These are phyloP conservation scores for Drosophila pseudotakahashii DNA, from an alignment of 2,888 invertebrate genomes.

Conservation along the genomic window DNA sequence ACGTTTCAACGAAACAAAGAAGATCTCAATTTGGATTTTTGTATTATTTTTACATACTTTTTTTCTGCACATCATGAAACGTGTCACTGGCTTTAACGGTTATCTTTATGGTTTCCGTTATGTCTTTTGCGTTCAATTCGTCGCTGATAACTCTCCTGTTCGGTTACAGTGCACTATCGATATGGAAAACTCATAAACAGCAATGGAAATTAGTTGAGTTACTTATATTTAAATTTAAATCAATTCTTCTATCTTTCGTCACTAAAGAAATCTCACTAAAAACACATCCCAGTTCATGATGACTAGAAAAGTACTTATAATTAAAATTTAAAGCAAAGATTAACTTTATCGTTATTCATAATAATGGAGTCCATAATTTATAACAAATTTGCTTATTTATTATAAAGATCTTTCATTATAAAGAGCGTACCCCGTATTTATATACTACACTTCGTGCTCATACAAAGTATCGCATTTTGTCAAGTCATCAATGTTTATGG, in stretches of 20 bases:
- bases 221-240: neutral
- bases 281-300: neutral
- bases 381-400: neutral
- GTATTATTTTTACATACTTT: neutral
- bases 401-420: neutral
- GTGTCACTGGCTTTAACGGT: slow-evolving; percentile 52
- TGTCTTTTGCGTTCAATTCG: slow-evolving; percentile 28
- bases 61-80: slow-evolving; percentile 40
- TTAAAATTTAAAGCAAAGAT: neutral
- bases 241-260: neutral
- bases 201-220: neutral
- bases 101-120: slow-evolving; percentile 66
- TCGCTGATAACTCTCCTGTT: slow-evolving; percentile 24
- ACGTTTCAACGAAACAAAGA: slow-evolving; percentile 48
- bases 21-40: slow-evolving; percentile 6
- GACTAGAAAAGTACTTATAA: neutral
- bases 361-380: neutral
- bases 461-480: slow-evolving; percentile 55
- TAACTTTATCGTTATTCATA: neutral
- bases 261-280: neutral
- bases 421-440: neutral
- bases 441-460: slow-evolving; percentile 6
- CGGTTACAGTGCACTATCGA: neutral
- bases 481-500: slow-evolving; percentile 77
- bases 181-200: neutral